These are phyloP conservation scores for Orthonevra nobilis DNA, from an alignment of 2,888 invertebrate species.

Conservation along the genomic window DNA sequence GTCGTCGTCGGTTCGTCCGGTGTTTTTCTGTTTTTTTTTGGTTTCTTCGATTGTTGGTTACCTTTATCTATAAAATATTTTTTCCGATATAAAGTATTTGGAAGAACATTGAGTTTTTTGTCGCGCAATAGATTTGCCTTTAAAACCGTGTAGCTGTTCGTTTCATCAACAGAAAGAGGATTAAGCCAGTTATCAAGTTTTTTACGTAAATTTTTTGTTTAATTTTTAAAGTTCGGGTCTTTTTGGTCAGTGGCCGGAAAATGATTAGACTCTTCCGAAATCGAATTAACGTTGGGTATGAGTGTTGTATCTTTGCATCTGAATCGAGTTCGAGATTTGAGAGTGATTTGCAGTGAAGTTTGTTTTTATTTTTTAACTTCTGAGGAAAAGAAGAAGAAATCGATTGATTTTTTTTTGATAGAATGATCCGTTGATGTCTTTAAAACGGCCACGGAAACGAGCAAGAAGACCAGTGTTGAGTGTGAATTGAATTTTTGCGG, in stretches of 20 bases:
- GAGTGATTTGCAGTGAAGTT: conserved; percentile 40
- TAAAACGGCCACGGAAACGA: conserved; percentile 11
- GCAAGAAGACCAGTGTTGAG: conserved; percentile 5
- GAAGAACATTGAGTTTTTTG: no score
- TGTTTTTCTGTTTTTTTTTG: conserved; percentile 12
- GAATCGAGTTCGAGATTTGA: conserved; percentile 15
- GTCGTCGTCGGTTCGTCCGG: conserved; percentile 34
- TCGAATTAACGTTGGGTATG: conserved; percentile 39
- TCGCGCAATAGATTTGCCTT: conserved; percentile 8
- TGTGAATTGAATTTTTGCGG: conserved; percentile 5
- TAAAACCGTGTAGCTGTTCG: neutral
- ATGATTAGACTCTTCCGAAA: conserved; percentile 57
- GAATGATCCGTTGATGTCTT: conserved; percentile 19
- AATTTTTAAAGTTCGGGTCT: no score
- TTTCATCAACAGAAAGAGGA: neutral
- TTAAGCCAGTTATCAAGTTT: neutral
- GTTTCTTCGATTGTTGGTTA: neutral
- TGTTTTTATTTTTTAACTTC: no score
- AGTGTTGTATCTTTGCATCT: conserved; percentile 26
- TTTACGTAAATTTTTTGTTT: neutral
- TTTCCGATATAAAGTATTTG: neutral
- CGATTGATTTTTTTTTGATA: no score
- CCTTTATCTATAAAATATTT: conserved; percentile 11
- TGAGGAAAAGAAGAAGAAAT: conserved; percentile 4
- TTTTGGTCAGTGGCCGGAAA: conserved; percentile 28